These are phyloP conservation scores for Synergus itoensis DNA, from an alignment of 2,888 invertebrate species.

Conservation along the genomic window DNA sequence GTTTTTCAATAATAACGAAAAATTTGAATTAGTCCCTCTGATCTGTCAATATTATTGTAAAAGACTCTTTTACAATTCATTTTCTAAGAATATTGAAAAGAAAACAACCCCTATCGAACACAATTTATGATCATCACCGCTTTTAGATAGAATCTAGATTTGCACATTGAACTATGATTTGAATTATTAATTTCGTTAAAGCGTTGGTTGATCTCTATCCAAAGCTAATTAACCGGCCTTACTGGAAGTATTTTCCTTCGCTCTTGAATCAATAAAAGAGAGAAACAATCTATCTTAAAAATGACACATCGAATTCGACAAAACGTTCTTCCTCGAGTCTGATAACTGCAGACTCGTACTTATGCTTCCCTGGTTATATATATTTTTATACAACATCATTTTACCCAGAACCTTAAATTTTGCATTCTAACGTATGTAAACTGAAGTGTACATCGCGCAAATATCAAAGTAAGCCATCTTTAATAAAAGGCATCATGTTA, in stretches of 20 bases:
- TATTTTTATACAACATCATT: conserved; percentile 62
- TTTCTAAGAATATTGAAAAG: background rate
- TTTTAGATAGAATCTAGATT: background rate
- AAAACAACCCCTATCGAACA: background rate
- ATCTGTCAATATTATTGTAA: conserved; percentile 6
- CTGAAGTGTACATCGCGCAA: conserved; percentile 17
- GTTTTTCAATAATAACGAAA: conserved; percentile 1
- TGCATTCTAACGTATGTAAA: conserved; percentile 43
- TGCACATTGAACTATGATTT: background rate
- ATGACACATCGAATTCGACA: conserved; percentile 58
- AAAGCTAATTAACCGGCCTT: conserved; percentile 25
- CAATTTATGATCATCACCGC: background rate
- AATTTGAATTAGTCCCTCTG: conserved; percentile 7
- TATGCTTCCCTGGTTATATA: conserved; percentile 63
- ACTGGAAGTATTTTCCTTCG: background rate
- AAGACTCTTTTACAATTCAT: conserved; percentile 9
- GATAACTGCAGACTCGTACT: conserved; percentile 57
- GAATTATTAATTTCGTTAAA: background rate
- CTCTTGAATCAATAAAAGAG: conserved; percentile 6
- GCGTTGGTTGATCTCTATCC: background rate
- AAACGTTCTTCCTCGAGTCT: conserved; percentile 41
- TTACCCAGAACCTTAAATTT: conserved; percentile 46
- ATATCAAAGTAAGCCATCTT: conserved; percentile 16
- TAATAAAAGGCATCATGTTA: background rate
- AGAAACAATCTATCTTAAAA: conserved; percentile 37